These are phyloP conservation scores for Thyatira batis DNA, from an alignment of 2,888 invertebrate genomes.

Conservation along the genomic window DNA sequence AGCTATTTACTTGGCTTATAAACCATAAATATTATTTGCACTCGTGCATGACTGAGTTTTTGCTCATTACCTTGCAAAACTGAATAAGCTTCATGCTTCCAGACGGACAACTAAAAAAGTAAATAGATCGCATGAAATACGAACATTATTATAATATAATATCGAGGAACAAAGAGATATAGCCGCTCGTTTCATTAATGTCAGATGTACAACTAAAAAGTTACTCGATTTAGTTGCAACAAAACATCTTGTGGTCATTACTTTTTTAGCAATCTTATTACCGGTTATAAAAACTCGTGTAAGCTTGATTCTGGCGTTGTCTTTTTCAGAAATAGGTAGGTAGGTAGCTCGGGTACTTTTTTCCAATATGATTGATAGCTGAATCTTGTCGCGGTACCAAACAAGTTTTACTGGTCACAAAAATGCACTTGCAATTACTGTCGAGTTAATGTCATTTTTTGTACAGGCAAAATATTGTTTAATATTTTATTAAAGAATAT, in stretches of 20 bases:
- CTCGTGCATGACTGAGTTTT: slow-evolving; percentile 46
- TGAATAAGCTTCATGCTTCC: slow-evolving; percentile 35
- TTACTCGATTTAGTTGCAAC: slow-evolving; percentile 14
- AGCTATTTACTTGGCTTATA: slow-evolving; percentile 21
- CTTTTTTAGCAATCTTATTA: slow-evolving; percentile 10
- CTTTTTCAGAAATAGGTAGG: slow-evolving; percentile 11
- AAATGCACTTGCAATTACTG: slow-evolving; percentile 6
- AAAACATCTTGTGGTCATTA: slow-evolving; percentile 12
- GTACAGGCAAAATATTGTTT: slow-evolving; percentile 1
- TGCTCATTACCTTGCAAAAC: slow-evolving; percentile 49
- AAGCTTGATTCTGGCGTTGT: slow-evolving; percentile 19
- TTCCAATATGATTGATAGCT: slow-evolving; percentile 39
- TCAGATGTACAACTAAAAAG: slow-evolving; percentile 17
- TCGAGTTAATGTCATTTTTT: slow-evolving; percentile 1
- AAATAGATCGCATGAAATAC: slow-evolving; percentile 46
- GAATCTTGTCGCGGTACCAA: slow-evolving; percentile 25
- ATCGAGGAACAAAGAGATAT: slow-evolving; percentile 39
- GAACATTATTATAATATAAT: slow-evolving; percentile 39
- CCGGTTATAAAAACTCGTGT: slow-evolving; percentile 15
- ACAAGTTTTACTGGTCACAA: slow-evolving; percentile 11
- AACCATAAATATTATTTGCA: slow-evolving; percentile 37
- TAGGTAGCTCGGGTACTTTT: slow-evolving; percentile 15
- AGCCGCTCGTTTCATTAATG: slow-evolving; percentile 35
- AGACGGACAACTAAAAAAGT: slow-evolving; percentile 40
- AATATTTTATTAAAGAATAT: slow-evolving; percentile 2